A percentile compares a stretch with the other conserved stretches of the same genome.
Conservation (phyloP, 2,888 invertebrate genomes). For the Dendrolimus houi region DNA sequence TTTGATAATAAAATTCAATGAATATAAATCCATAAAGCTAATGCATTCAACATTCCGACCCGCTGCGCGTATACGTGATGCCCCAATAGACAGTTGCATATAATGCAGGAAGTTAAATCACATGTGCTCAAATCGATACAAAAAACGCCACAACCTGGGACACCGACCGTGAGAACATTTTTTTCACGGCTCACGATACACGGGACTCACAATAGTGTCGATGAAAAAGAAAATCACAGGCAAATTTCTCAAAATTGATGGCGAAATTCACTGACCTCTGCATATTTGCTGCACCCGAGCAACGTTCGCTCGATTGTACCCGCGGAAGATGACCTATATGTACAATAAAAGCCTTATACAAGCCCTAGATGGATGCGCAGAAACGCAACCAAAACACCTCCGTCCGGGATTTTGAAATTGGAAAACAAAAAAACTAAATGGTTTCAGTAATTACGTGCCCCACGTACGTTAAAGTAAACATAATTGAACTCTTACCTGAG, state of each 20-base stretch:
- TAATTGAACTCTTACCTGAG: constrained; percentile 34
- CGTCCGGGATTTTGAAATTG: constrained; percentile 45
- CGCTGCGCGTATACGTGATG: constrained; percentile 10
- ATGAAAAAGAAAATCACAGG: constrained; percentile 34
- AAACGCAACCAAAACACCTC: constrained; percentile 43
- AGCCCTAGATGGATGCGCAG: constrained; percentile 40
- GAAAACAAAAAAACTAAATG: constrained; percentile 53
- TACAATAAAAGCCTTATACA: constrained; percentile 9
- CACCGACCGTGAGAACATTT: constrained; percentile 55
- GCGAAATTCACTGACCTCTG: constrained; percentile 49
- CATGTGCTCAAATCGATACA: constrained; percentile 35
- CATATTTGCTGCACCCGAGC: constrained; percentile 27
- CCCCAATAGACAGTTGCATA: constrained; percentile 16
- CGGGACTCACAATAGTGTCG: constrained; percentile 33
- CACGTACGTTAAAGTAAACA: constrained; percentile 32
- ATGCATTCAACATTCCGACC: constrained; percentile 3
- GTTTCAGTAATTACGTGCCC: constrained; percentile 44
- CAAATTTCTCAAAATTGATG: constrained; percentile 33
- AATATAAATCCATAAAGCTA: constrained; percentile 11
- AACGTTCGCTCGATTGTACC: constrained; percentile 13
- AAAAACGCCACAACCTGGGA: constrained; percentile 32
- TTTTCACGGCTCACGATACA: constrained; percentile 42
- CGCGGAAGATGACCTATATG: constrained; percentile 26
- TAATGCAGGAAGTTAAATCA: constrained; percentile 42
- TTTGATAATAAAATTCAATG: not conserved